A percentile compares a stretch with the other conserved stretches of the same genome.
Evolutionary conservation across 2,797 vertebrate species (phyloP).

Genomic region (Lerista edwardsae): DNA sequence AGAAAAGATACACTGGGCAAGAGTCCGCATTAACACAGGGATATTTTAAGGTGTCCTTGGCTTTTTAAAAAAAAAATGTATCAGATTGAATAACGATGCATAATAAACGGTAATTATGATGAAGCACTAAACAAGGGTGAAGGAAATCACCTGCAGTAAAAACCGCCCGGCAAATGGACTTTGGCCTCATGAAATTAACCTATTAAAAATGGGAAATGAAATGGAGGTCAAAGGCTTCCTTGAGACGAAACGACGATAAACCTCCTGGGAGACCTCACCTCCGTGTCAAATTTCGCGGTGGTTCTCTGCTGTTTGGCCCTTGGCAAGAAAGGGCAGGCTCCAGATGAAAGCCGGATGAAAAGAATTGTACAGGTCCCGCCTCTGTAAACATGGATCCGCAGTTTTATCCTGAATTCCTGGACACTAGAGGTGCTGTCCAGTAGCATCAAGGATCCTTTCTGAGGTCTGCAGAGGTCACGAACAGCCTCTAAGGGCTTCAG

Average conservation of each 20-base stretch:
- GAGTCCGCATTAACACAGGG: neutral
- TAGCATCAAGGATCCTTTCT: too few relatives aligned
- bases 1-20: neutral
- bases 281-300: neutral
- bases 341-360: too few relatives aligned
- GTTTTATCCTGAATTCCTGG: too few relatives aligned
- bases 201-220: slow-evolving; percentile 65
- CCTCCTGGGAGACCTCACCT: neutral
- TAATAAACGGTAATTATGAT: neutral
- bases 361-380: too few relatives aligned
- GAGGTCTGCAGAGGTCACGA: too few relatives aligned
- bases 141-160: slow-evolving; percentile 45
- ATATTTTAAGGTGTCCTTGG: neutral
- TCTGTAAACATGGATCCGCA: too few relatives aligned
- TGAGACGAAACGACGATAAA: slow-evolving; percentile 49
- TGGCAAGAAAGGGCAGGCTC: neutral
- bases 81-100: neutral
- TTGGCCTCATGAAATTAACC: slow-evolving; percentile 41
- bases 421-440: too few relatives aligned
- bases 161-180: slow-evolving; percentile 59
- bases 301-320: neutral
- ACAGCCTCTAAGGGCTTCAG: too few relatives aligned
- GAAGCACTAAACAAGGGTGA: slow-evolving; percentile 44
- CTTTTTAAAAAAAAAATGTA: neutral
- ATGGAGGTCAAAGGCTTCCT: slow-evolving; percentile 48